Conservation (phyloP, 2,797 vertebrate species). For the Eulemur albifrons region DNA sequence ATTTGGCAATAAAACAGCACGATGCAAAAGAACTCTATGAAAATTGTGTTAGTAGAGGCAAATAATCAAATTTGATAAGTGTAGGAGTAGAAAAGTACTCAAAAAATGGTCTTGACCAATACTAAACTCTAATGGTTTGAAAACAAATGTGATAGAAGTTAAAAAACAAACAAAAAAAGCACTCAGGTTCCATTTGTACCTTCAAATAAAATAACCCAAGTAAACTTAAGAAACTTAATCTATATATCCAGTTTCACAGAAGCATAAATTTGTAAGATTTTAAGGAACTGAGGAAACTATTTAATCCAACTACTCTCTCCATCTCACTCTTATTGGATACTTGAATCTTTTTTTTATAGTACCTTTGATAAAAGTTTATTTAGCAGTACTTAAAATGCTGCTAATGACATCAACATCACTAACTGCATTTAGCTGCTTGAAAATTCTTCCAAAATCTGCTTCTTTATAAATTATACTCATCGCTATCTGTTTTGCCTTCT, state of each 20-base stretch:
- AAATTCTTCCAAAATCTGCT: not conserved
- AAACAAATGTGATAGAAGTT: constrained; percentile 8
- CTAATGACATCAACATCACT: not conserved
- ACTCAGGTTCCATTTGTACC: not conserved
- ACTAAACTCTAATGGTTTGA: not conserved
- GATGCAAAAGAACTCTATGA: not conserved
- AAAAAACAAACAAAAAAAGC: not conserved
- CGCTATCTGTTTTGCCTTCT: not conserved
- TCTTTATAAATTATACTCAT: not conserved
- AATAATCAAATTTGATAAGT: not conserved
- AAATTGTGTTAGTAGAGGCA: not conserved
- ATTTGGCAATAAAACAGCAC: constrained; percentile 20
- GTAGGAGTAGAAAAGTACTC: not conserved
- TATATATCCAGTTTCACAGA: not conserved
- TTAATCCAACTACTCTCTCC: not conserved
- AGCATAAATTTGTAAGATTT: not conserved
- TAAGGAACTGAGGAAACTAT: not conserved
- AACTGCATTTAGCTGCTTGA: not conserved
- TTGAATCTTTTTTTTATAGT: not conserved
- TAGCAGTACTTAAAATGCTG: not conserved
- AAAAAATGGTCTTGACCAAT: not conserved
- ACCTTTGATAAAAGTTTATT: not conserved
- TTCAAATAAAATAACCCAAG: not conserved
- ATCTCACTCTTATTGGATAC: not conserved
- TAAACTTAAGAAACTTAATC: not conserved